Base-by-base conservation (phyloP, 2,888 invertebrate genomes). In the Tuta absoluta region DNA sequence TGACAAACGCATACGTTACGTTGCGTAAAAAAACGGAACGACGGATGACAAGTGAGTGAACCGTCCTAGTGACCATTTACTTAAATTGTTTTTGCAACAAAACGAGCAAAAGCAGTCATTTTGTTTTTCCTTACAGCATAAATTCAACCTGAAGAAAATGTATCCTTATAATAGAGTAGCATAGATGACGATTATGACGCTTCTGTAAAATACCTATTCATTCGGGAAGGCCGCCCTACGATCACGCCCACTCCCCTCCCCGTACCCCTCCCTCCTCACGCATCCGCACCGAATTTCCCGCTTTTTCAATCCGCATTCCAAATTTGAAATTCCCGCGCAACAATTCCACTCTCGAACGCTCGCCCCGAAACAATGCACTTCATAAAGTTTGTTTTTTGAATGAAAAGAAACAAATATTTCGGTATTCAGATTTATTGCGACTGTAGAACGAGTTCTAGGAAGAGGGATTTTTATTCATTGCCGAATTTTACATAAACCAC, bases 321-420 rank as follows among this genome's bases (percentile, higher is more conserved):
- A 82, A 81, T 82, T 82, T 78, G 75, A 85, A 86, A 87, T 85
- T 78, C 79, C 80, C 77, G 77, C 73, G 69, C 72, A 84, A 82
- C 81, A 82, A 86, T 85, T 81, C 75, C 72, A 70, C 65, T 62
- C 72, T 64, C 67, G 69, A 68, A 71, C 71, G 53, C 56, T 56
- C 56, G 56, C 28, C 17, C 28, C 70, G 71, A 73, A 81, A 81
- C 80, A 74, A 80, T 80, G 79, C 75, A 69, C 69, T 37, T 49
- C 59, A 48, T 51, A 63, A 63, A 59, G 14, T 48, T 51, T 19
- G 19, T 24, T 63, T 62, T 51, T 62, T 37, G 19, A 53, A 58
- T 21, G 58, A 58, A 58, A 37, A 28, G 21, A 38, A 58, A 51
- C 23, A 51, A 51, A 56, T 24, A 56, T 56, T 2, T 14, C 24